Evolutionary conservation across 2,888 invertebrate species (phyloP), one percentile per base, ranked within the genome.

Genomic region (Muschampia plurimacula): DNA sequence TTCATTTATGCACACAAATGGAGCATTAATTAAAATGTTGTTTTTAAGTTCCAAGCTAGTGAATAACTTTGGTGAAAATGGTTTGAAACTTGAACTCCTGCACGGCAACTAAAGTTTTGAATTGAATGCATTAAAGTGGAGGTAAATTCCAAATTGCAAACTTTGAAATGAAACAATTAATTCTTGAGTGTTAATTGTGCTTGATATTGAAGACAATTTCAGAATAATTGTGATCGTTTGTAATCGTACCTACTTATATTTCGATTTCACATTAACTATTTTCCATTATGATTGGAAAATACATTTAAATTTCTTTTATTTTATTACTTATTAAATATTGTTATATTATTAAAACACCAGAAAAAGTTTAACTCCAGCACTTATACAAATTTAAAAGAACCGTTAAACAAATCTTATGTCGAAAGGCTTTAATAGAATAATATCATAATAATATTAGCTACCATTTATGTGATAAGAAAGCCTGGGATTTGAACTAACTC

Each of bases 11-110:
- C 72, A 67, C 69, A 74, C 69, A 72, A 79, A 79, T 77, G 76
- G 74, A 80, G 76, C 74, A 76, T 77, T 77, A 79, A 79, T 78
- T 78, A 78, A 79, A 79, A n/a, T 75, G 78, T 77, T 78, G 78
- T 77, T 74, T 74, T 75, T 76, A 76, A 78, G 73, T 77, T 76
- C 41, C 66, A 60, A 44, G 39, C 63, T 72, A 63, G 57, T 73
- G 75, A 78, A 76, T 76, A 74, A 77, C 60, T 77, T 77, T 72
- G 70, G 46, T 15, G 32, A 41, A 70, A 75, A 71, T 76, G 76
- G 70, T 76, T 75, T 76, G 67, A 22, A 72, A 62, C 63, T 67
- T 39, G 59, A 63, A 41, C 44, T 62, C 44, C 66, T 52, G 72
- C 67, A 67, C 67, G 57, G 69, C 69, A 67, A 72, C 70, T 73